A percentile compares a stretch with the other conserved stretches of the same genome.
Evolutionary conservation across 2,888 invertebrate species (phyloP).

Genomic region (Antitype chi): DNA sequence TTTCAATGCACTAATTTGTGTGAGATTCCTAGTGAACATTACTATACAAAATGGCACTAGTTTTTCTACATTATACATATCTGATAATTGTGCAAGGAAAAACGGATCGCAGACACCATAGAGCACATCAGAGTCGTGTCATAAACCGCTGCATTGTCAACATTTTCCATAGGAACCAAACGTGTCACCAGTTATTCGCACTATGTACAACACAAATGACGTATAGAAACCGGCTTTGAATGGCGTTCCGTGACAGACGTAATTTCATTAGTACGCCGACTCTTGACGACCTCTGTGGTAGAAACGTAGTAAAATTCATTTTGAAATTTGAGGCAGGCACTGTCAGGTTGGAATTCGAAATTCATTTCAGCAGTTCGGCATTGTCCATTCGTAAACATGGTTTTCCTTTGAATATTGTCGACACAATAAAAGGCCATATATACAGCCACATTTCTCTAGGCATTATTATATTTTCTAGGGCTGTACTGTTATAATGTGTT

Average conservation of each 20-base stretch:
- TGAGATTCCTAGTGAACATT: not conserved
- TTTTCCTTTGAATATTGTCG: not conserved
- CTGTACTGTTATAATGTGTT: not conserved
- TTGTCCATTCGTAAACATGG: not conserved
- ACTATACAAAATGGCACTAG: not conserved
- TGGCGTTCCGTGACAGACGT: not conserved
- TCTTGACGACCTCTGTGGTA: not conserved
- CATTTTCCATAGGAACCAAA: not conserved
- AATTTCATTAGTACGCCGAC: not conserved
- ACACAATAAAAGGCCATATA: not conserved
- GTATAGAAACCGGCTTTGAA: not conserved
- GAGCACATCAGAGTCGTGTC: not conserved
- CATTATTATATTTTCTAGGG: not conserved
- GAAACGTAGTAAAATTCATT: not conserved
- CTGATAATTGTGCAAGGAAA: not conserved
- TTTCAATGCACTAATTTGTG: not conserved
- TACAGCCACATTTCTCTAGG: not conserved
- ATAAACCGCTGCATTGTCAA: not conserved
- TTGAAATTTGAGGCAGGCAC: not conserved
- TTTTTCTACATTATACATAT: not conserved
- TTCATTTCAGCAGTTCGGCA: not conserved
- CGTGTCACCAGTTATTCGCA: not conserved
- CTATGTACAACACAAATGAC: not conserved
- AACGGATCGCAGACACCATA: not conserved
- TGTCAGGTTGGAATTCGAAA: slow-evolving; percentile 1